Evolutionary conservation across 2,797 vertebrate genomes (phyloP).

Genomic region (Phoeniculus purpureus): DNA sequence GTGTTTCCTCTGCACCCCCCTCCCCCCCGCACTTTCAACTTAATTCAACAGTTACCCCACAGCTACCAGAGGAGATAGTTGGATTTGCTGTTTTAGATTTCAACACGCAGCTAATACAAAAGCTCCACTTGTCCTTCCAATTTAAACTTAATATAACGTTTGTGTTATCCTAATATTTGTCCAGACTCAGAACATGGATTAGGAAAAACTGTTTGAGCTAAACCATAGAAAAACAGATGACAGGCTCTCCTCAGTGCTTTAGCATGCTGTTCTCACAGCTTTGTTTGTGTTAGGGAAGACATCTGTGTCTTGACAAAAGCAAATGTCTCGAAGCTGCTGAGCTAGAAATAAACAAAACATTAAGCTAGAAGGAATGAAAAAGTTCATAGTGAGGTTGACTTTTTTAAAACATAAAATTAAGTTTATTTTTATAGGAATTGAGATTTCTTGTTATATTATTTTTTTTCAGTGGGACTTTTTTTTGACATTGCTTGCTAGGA

Average conservation of each 20-base stretch:
- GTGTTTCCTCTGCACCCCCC: not conserved
- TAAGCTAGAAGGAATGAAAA: not conserved
- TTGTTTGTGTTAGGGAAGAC: not conserved
- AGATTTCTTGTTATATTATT: not conserved
- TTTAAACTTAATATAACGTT: not conserved
- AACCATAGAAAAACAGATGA: conserved; percentile 5
- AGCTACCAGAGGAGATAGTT: not conserved
- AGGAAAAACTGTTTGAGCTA: conserved; percentile 8
- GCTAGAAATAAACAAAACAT: not conserved
- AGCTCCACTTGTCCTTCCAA: not conserved
- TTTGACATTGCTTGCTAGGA: not conserved
- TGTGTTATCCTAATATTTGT: conserved; percentile 7
- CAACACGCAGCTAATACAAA: not conserved
- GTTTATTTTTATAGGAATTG: not conserved
- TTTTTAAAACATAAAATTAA: not conserved
- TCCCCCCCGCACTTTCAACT: not conserved
- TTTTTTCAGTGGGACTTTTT: not conserved
- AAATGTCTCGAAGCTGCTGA: not conserved
- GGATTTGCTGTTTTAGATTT: not conserved
- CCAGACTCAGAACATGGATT: not conserved
- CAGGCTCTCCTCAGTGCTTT: not conserved
- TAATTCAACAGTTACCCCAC: not conserved
- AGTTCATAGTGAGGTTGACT: fast-evolving
- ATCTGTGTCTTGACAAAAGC: not conserved
- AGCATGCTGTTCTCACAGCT: not conserved